Conservation (phyloP, 2,888 invertebrate genomes). For the Amitus sp. region DNA sequence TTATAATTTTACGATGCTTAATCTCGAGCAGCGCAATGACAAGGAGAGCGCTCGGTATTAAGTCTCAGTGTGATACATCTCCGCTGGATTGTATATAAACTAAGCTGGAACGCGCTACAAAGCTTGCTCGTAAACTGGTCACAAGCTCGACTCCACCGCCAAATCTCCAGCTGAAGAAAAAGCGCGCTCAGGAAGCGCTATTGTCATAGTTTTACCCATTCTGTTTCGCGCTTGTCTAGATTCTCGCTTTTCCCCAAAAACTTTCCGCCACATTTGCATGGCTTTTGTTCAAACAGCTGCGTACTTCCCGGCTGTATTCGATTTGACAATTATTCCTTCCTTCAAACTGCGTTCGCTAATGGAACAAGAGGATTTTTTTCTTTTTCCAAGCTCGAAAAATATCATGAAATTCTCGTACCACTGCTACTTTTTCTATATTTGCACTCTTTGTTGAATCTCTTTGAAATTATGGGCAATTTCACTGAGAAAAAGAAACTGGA, state of each 20-base stretch:
- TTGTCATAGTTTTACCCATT: conserved; percentile 35
- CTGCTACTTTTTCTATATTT: not conserved
- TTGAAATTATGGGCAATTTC: too few species aligned
- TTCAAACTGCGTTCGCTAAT: not conserved
- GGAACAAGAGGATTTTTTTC: not conserved
- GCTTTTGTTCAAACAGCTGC: conserved; percentile 26
- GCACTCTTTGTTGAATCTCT: too few species aligned
- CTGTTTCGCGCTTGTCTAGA: conserved; percentile 18
- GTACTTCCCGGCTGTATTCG: conserved; percentile 9
- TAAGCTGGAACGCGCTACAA: conserved; percentile 34
- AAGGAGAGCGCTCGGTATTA: conserved; percentile 25
- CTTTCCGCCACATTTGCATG: conserved; percentile 34
- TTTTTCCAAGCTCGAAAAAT: too few species aligned
- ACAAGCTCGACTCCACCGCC: conserved; percentile 14
- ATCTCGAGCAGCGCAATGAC: conserved; percentile 37
- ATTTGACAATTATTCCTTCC: conserved; percentile 12
- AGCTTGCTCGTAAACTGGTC: conserved; percentile 38
- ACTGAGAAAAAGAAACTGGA: too few species aligned
- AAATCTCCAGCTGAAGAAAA: conserved; percentile 30
- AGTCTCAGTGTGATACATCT: conserved; percentile 39
- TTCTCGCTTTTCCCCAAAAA: conserved; percentile 17
- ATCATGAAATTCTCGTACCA: too few species aligned
- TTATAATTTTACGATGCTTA: conserved; percentile 57
- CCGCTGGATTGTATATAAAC: conserved; percentile 31
- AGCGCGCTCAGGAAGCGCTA: conserved; percentile 13